These are phyloP conservation scores for Elysia crispata DNA, from an alignment of 2,888 invertebrate genomes.

Conservation along the genomic window DNA sequence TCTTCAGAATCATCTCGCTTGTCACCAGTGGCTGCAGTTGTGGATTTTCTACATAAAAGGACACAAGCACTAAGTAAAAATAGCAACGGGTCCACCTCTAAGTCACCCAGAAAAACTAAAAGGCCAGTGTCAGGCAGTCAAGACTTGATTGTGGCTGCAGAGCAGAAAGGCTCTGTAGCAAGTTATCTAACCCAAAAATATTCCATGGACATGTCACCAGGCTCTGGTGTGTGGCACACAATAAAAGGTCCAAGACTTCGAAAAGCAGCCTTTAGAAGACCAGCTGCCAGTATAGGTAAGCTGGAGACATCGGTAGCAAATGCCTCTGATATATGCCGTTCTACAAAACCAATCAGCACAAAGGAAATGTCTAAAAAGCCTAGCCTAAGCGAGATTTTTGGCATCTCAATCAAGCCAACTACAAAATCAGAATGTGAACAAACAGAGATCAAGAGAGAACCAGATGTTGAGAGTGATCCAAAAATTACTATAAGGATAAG, in stretches of 20 bases:
- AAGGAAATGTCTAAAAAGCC: slow-evolving; percentile 27
- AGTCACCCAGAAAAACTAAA: background rate
- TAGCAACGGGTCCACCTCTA: no score
- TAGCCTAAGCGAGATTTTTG: slow-evolving; percentile 44
- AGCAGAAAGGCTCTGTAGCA: slow-evolving; percentile 21
- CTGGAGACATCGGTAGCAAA: background rate
- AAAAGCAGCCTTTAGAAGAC: slow-evolving; percentile 4
- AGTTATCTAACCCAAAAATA: slow-evolving; percentile 32
- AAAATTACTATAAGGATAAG: background rate
- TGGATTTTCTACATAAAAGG: no score
- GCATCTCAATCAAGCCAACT: background rate
- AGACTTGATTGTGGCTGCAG: no score
- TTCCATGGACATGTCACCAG: background rate
- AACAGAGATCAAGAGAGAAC: background rate
- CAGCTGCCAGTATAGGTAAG: background rate
- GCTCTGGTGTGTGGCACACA: background rate
- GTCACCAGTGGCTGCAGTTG: no score
- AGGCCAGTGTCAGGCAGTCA: background rate
- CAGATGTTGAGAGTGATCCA: background rate
- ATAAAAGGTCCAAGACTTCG: slow-evolving; percentile 40
- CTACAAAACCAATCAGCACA: slow-evolving; percentile 28
- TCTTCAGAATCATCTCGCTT: no score
- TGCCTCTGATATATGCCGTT: background rate
- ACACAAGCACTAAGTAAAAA: no score
- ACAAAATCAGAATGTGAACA: no score